These are phyloP conservation scores for Columba janthina DNA, from an alignment of 2,113 vertebrate genomes.

Conservation along the genomic window DNA sequence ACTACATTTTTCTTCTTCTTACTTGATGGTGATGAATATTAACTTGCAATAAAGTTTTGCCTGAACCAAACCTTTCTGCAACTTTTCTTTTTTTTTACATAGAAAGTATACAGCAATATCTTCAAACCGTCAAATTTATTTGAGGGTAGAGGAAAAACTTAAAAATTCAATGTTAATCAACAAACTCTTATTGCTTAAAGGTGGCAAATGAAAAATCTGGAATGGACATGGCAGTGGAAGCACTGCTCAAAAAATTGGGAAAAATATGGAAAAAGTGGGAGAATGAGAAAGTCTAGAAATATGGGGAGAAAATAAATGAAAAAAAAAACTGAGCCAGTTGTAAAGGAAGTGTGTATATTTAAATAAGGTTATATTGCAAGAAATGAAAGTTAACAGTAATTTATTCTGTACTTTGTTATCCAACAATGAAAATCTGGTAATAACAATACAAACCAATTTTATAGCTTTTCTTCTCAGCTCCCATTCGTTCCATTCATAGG, in stretches of 20 bases:
- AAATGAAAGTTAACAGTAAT: not conserved
- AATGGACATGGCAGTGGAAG: not conserved
- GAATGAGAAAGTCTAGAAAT: not conserved
- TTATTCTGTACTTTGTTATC: not conserved
- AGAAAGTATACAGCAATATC: not conserved
- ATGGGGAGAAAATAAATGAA: not conserved
- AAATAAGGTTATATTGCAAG: not conserved
- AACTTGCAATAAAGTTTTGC: not conserved
- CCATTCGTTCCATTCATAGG: conserved; percentile 98
- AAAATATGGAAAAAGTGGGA: not conserved
- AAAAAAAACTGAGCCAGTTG: not conserved
- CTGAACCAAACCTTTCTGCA: not conserved
- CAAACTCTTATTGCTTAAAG: not conserved
- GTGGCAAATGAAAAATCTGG: not conserved
- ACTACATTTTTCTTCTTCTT: not conserved
- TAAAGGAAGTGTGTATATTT: not conserved
- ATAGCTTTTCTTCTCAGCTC: conserved; percentile 91
- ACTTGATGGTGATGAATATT: not conserved
- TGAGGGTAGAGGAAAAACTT: not conserved
- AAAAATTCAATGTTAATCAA: not conserved
- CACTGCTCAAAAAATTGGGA: not conserved
- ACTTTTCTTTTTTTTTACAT: not conserved
- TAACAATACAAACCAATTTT: conserved; percentile 84
- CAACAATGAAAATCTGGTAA: not conserved
- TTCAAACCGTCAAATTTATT: not conserved